A percentile compares a stretch with the other conserved stretches of the same genome.
phyloP scores from a whole-genome alignment of 2,888 invertebrate genomes.

The Watsonalla cultraria region DNA sequence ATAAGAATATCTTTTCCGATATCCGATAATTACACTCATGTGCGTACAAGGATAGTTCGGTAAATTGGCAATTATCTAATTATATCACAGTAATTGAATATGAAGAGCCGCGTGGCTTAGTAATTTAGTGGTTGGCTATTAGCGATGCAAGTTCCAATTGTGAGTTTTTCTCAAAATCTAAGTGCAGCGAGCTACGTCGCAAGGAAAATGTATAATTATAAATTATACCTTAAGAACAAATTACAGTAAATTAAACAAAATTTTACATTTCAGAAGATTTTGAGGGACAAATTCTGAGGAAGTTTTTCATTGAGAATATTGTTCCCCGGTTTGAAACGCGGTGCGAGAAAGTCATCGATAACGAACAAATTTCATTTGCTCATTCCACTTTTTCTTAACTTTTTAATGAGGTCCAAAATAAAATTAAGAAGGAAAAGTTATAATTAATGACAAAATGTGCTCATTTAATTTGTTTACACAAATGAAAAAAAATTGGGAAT shows the following conservation, averaged over 20 bases:
- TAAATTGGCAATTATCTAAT: too few species aligned
- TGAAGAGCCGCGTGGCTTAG: too few species aligned
- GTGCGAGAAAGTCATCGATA: constrained; percentile 64
- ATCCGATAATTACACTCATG: too few species aligned
- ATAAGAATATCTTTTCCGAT: too few species aligned
- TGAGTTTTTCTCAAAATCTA: too few species aligned
- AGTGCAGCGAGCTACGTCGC: too few species aligned
- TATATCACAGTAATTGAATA: too few species aligned
- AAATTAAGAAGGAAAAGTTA: background rate
- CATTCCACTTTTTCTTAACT: constrained; percentile 80
- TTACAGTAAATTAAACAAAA: background rate
- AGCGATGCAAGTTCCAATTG: too few species aligned
- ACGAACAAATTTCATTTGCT: constrained; percentile 65
- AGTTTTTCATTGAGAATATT: constrained; percentile 72
- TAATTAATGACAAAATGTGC: background rate
- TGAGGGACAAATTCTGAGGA: constrained; percentile 81
- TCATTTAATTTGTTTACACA: background rate
- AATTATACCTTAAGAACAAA: background rate
- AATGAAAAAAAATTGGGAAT: too few species aligned
- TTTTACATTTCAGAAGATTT: constrained; percentile 69
- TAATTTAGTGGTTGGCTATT: too few species aligned
- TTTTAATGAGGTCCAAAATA: constrained; percentile 81
- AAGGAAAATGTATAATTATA: too few species aligned
- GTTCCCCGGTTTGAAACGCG: constrained; percentile 65
- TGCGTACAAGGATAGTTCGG: too few species aligned